Conservation (phyloP, 2,113 vertebrate species). For the Cricetomys ansorgei region DNA sequence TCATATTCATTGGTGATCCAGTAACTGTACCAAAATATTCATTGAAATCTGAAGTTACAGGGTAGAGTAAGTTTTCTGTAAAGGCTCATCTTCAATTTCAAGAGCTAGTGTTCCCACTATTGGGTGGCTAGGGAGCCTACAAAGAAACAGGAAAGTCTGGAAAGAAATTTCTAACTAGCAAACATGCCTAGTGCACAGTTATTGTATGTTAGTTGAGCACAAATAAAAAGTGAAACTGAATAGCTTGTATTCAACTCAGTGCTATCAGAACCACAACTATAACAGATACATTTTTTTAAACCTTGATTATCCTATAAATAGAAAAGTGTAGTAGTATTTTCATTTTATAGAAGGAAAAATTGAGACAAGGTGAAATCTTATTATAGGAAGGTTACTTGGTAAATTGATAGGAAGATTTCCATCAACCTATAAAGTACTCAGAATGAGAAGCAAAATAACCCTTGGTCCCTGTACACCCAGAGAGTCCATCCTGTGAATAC, state of each 20-base stretch:
- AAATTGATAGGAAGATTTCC: conserved; percentile 65
- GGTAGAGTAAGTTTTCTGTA: conserved; percentile 78
- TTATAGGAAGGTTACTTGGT: conserved; percentile 53
- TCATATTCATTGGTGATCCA: not conserved
- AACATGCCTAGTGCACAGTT: conserved; percentile 65
- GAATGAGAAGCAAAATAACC: conserved; percentile 46
- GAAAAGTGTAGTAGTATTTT: conserved; percentile 51
- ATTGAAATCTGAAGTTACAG: conserved; percentile 76
- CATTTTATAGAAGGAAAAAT: conserved; percentile 66
- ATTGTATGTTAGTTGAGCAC: conserved; percentile 64
- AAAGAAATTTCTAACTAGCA: conserved; percentile 73
- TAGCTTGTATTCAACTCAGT: conserved; percentile 78
- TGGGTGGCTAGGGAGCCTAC: conserved; percentile 70
- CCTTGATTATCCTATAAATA: conserved; percentile 62
- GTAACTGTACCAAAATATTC: conserved; percentile 8
- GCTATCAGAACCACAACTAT: not conserved
- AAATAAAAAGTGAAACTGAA: conserved; percentile 77
- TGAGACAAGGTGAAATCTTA: conserved; percentile 65
- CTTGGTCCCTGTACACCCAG: not conserved
- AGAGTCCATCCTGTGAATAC: conserved; percentile 53
- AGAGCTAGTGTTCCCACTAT: conserved; percentile 72
- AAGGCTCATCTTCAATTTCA: conserved; percentile 81
- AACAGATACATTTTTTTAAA: conserved; percentile 13
- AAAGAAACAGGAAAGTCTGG: too few species aligned
- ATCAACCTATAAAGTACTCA: conserved; percentile 45